A percentile compares a stretch with the other conserved stretches of the same genome.
These are phyloP conservation scores for Drosophila arizonae DNA, from an alignment of 1,140 invertebrate species.

Conservation along the genomic window DNA sequence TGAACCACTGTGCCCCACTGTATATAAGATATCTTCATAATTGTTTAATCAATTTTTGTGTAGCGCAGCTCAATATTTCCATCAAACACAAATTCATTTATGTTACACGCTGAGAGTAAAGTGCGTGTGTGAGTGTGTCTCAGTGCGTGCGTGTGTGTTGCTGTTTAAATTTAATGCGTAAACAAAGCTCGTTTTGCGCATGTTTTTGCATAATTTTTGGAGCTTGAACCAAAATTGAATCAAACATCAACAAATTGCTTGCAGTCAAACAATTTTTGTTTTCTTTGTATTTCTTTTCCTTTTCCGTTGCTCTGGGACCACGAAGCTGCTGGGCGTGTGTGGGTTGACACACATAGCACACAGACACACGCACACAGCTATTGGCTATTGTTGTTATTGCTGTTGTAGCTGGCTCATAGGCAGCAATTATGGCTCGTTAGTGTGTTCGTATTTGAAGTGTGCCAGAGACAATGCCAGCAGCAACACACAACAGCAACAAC, in stretches of 20 bases:
- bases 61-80: background rate
- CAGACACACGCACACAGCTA: slow-evolving; percentile 33
- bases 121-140: background rate
- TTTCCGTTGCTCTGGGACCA: background rate
- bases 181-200: slow-evolving; percentile 20
- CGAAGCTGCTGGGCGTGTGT: background rate
- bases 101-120: background rate
- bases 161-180: slow-evolving; percentile 19
- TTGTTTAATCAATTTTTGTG: slow-evolving; percentile 10
- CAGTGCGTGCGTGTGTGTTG: background rate
- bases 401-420: slow-evolving; percentile 62
- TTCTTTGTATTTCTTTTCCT: background rate
- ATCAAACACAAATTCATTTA: slow-evolving; percentile 10
- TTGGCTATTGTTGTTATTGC: slow-evolving; percentile 50
- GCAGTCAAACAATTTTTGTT: slow-evolving; percentile 10
- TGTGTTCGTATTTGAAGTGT: slow-evolving; percentile 78
- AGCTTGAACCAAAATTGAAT: slow-evolving; percentile 61
- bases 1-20: background rate
- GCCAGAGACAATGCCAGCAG: slow-evolving; percentile 59
- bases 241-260: slow-evolving; percentile 64
- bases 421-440: slow-evolving; percentile 81
- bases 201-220: slow-evolving; percentile 59
- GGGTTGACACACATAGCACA: slow-evolving; percentile 21
- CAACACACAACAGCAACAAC: slow-evolving; percentile 19
- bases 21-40: background rate